phyloP scores from a whole-genome alignment of 2,888 invertebrate species.

The Odontomyia ornata region DNA sequence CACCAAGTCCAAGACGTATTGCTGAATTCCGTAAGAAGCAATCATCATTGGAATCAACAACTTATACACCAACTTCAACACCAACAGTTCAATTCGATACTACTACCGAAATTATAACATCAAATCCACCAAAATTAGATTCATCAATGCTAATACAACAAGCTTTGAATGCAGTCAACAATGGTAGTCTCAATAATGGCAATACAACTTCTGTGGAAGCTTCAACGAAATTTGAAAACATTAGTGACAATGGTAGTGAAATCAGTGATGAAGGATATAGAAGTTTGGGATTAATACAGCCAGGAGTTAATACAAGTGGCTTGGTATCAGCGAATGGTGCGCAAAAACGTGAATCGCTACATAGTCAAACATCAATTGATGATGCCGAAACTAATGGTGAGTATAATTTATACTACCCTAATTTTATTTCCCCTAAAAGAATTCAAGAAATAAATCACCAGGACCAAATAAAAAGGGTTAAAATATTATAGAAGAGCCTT shows the following conservation, averaged over 20 bases:
- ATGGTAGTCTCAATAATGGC: neutral
- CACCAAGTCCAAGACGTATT: slow-evolving; percentile 61
- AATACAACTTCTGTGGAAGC: slow-evolving; percentile 50
- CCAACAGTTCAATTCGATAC: slow-evolving; percentile 54
- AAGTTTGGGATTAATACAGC: slow-evolving; percentile 76
- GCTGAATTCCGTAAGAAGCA: slow-evolving; percentile 62
- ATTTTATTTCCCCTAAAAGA: no score
- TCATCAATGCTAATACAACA: slow-evolving; percentile 14
- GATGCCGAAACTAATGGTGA: slow-evolving; percentile 77
- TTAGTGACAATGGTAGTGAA: slow-evolving; percentile 83
- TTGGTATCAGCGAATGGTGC: slow-evolving; percentile 54
- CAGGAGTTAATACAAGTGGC: slow-evolving; percentile 60
- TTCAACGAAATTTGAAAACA: slow-evolving; percentile 67
- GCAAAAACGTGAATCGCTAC: slow-evolving; percentile 72
- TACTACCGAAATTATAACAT: slow-evolving; percentile 48
- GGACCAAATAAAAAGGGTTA: no score
- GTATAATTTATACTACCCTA: slow-evolving; percentile 43
- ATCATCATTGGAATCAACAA: slow-evolving; percentile 57
- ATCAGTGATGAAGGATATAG: slow-evolving; percentile 87
- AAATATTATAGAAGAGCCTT: no score
- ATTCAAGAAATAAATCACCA: no score
- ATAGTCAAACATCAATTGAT: slow-evolving; percentile 77
- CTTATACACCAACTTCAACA: slow-evolving; percentile 18
- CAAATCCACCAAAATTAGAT: slow-evolving; percentile 30
- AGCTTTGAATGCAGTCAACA: slow-evolving; percentile 23